phyloP scores from a whole-genome alignment of 2,888 invertebrate genomes.

The Pandemis cinnamomeana region DNA sequence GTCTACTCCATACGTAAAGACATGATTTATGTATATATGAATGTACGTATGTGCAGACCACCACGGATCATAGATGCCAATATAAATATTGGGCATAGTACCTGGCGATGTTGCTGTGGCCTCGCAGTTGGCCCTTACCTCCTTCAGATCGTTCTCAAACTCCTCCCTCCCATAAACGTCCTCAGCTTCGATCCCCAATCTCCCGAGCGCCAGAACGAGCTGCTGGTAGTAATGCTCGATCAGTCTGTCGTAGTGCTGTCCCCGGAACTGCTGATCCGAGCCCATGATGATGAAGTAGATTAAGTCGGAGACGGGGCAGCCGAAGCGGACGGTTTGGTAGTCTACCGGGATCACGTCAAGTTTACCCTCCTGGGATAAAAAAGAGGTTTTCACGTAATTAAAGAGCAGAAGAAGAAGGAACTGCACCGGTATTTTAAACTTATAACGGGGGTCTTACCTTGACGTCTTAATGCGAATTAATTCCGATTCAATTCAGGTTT shows the following conservation, averaged over 20 bases:
- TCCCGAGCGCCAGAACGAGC: slow-evolving; percentile 37
- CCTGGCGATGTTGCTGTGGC: no score
- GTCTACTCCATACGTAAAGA: no score
- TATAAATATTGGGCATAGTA: no score
- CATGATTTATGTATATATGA: no score
- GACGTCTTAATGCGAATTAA: no score
- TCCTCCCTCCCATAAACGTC: slow-evolving; percentile 33
- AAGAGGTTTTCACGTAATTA: no score
- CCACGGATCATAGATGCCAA: no score
- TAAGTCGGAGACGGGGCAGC: slow-evolving; percentile 21
- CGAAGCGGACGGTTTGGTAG: slow-evolving; percentile 14
- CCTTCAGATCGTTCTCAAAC: slow-evolving; percentile 30
- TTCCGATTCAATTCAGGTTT: no score
- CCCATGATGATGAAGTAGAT: slow-evolving; percentile 29
- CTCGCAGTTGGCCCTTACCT: slow-evolving; percentile 2
- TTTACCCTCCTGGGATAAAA: slow-evolving; percentile 2
- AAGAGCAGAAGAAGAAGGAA: no score
- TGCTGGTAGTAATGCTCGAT: slow-evolving; percentile 52
- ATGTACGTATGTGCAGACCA: no score
- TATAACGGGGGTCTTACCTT: no score
- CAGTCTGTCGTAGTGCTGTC: slow-evolving; percentile 47
- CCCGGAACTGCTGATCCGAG: slow-evolving; percentile 19
- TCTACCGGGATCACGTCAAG: slow-evolving; percentile 21
- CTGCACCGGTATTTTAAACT: no score
- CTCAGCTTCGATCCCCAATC: slow-evolving; percentile 37